These are phyloP conservation scores for Hemaris fuciformis DNA, from an alignment of 2,888 invertebrate species.

Conservation along the genomic window DNA sequence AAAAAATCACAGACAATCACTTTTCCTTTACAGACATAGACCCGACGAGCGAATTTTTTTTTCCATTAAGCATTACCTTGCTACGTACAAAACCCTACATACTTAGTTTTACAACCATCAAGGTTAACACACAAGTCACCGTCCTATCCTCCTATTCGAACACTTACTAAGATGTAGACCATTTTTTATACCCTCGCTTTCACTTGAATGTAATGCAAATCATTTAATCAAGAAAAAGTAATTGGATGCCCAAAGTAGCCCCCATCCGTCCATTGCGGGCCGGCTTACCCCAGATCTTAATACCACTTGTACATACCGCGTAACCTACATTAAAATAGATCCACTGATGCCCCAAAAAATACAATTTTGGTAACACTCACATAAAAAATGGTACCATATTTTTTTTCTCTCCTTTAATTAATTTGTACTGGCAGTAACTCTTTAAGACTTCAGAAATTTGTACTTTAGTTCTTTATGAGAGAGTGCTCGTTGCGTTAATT, in stretches of 20 bases:
- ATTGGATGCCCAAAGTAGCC: conserved; percentile 24
- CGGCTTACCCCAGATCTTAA: conserved; percentile 44
- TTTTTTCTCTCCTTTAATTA: conserved; percentile 55
- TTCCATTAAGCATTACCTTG: conserved; percentile 75
- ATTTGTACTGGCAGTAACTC: conserved; percentile 79
- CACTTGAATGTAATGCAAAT: conserved; percentile 42
- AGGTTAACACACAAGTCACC: conserved; percentile 69
- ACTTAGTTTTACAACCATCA: conserved; percentile 81
- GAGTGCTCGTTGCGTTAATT: conserved; percentile 67
- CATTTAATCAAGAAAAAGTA: conserved; percentile 23
- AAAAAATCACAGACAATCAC: conserved; percentile 83
- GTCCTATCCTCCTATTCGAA: conserved; percentile 50
- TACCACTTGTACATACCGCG: conserved; percentile 65
- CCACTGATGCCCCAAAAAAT: conserved; percentile 69
- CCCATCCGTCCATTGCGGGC: conserved; percentile 47
- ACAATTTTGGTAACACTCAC: conserved; percentile 77
- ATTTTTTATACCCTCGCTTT: conserved; percentile 51
- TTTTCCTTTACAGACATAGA: conserved; percentile 80
- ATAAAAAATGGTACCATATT: conserved; percentile 60
- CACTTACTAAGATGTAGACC: conserved; percentile 54
- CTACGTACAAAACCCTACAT: conserved; percentile 80
- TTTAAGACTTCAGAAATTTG: conserved; percentile 78
- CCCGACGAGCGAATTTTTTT: conserved; percentile 69
- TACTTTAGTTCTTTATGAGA: conserved; percentile 72
- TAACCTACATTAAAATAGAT: conserved; percentile 67